Conservation (phyloP, 2,888 invertebrate species). For the Tenthredo scrophulariae region DNA sequence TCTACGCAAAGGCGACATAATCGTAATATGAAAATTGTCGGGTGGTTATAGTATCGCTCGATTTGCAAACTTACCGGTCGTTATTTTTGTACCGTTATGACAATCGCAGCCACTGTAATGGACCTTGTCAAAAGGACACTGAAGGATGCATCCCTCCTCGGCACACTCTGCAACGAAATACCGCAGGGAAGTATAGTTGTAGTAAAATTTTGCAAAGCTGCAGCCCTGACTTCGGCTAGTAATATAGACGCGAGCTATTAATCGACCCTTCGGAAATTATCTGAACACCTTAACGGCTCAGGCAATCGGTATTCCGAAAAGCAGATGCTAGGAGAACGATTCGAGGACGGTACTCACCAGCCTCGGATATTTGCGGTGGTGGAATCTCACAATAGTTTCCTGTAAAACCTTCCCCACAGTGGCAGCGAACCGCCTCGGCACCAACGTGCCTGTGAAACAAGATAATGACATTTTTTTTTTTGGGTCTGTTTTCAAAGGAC, state of each 20-base stretch:
- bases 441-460: constrained; percentile 85
- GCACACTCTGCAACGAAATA: constrained; percentile 75
- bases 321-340: not conserved
- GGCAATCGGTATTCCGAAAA: not conserved
- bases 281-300: not conserved
- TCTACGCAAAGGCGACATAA: constrained; percentile 77
- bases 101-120: constrained; percentile 78
- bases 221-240: not conserved
- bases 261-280: not conserved
- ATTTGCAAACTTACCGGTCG: constrained; percentile 75
- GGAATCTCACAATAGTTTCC: constrained; percentile 87
- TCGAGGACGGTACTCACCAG: constrained; percentile 26
- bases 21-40: not conserved
- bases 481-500: not conserved
- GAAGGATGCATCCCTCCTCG: constrained; percentile 76
- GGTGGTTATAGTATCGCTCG: not conserved
- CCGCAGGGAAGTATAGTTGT: not conserved
- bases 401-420: constrained; percentile 84
- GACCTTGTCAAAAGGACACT: constrained; percentile 78
- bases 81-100: constrained; percentile 73
- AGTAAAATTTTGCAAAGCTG: not conserved
- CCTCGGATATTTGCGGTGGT: constrained; percentile 78
- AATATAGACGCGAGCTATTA: not conserved
- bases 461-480: constrained; percentile 20
- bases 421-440: constrained; percentile 87